Base-by-base conservation (phyloP, 2,113 vertebrate species). In the Chunga burmeisteri region DNA sequence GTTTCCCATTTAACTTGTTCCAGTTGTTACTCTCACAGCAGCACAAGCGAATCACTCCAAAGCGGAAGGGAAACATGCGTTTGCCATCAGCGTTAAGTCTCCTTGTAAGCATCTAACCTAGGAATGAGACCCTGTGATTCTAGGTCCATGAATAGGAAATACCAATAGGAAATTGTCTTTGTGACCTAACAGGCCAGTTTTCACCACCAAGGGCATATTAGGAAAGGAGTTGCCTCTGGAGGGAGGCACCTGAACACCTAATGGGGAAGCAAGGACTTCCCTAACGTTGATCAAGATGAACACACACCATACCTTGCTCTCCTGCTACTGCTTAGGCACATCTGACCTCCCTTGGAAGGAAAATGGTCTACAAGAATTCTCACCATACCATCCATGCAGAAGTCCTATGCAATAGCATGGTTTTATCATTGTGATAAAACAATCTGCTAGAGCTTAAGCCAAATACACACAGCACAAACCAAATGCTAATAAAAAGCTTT, bases 401-500 rank as follows among this genome's bases (percentile, higher is more conserved):
- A 74, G 11, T 59, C 38, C 65, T 65, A 16, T 7, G 27, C n/a
- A 81, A 71, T 2, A 40, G 13, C 0, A 0, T 36, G 17, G 25
- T n/a, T 89, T 67, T 63, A 81, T 18, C 12, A n/a, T 1, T 25
- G 25, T 17, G 22, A 58, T 80, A 52, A 68, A 88, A 49, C 20
- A 47, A 72, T 2, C 46, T 66, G 32, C 26, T 42, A n/a, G 11
- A 90, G 36, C 12, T 77, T 23, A 78, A 71, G 27, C 16, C 38
- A 59, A 83, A 47, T 8, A 66, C 5, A 77, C 27, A 50, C 7
- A 83, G 40, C 56, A 92, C 72, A 68, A 88, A 63, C 4, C 18
- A 79, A 56, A 68, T 4, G 19, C 9, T 56, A 47, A 13, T 5
- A 81, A 78, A 87, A 91, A 92, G 15, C 29, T 55, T 11, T 2